Conservation (phyloP, 2,888 invertebrate genomes). For the Leptopterna dolabrata region DNA sequence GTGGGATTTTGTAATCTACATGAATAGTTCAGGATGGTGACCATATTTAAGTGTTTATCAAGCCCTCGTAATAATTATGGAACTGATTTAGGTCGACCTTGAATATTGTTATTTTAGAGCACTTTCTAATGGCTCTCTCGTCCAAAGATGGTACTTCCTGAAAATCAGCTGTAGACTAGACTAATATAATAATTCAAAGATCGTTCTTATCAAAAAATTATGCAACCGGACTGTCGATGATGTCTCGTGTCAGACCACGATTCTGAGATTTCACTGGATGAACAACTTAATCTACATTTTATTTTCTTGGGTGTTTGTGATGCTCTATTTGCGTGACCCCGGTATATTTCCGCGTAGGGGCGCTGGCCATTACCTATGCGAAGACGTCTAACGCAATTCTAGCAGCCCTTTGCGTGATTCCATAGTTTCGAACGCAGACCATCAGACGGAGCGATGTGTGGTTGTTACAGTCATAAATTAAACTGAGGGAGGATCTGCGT, state of each 20-base stretch:
- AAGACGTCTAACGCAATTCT: background rate
- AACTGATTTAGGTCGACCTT: no score
- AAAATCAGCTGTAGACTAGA: no score
- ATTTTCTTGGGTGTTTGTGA: background rate
- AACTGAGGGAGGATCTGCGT: background rate
- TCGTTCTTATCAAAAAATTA: background rate
- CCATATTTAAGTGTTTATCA: no score
- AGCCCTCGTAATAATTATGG: no score
- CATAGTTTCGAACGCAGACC: background rate
- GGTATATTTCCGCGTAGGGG: background rate
- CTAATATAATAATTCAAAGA: no score
- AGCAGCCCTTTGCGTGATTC: background rate
- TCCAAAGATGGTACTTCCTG: no score
- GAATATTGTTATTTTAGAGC: no score
- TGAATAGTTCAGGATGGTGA: no score
- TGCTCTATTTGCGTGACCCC: background rate
- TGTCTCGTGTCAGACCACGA: background rate
- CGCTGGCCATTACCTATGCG: background rate
- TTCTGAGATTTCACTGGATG: background rate
- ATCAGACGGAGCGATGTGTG: background rate
- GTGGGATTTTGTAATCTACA: no score
- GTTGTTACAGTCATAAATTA: conserved; percentile 15
- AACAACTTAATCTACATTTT: background rate
- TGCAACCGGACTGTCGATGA: background rate
- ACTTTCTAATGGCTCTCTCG: no score